Base-by-base conservation (phyloP, 2,797 vertebrate genomes). In the Sarcophilus harrisii region DNA sequence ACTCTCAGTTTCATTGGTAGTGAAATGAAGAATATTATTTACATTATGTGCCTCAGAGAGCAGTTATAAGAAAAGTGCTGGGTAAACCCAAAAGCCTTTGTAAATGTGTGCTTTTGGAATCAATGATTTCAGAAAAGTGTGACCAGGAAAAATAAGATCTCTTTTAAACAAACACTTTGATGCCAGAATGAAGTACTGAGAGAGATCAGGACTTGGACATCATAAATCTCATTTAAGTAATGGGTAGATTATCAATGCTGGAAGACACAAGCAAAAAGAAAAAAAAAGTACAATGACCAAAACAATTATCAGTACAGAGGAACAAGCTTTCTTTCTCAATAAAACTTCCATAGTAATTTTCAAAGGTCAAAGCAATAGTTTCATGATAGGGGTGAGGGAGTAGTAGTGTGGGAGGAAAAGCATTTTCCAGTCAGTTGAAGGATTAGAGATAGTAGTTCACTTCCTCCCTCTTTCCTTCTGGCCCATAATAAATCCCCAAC, bases 301-400 rank as follows among this genome's bases (percentile, higher is more conserved):
- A 98, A 97, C 97, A 98, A 98, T 98, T 96, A 97, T 58, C 97
- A 95, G 96, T 97, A 98, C 1, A 45, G 38, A 81, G 21, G 73
- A 81, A 24, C 95, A 98, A 97, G 98, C 97, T 97, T 98, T 98
- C 97, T 96, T 94, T 98, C 96, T 96, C 98, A 98, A 97, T 98
- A 98, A 98, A 98, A 98, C 98, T 96, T 96, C 98, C 98, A 97
- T 95, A 96, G 97, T 98, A 98, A 98, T 97, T 98, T 98, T 98
- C 91, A 98, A 98, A 97, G 97, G 96, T 96, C 93, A 94, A 38
- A 45, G 24, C 21, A 87, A 49, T 27, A 27, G 24, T 2, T 8
- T 73, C 5, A 14, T 18, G 32, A 12, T 32, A 18, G 32, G 13
- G 13, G 58, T 58, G n/a, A 6, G 1, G 66, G 18, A 5, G 32